Evolutionary conservation across 2,113 vertebrate genomes (phyloP).

Genomic region (Xenopus borealis): DNA sequence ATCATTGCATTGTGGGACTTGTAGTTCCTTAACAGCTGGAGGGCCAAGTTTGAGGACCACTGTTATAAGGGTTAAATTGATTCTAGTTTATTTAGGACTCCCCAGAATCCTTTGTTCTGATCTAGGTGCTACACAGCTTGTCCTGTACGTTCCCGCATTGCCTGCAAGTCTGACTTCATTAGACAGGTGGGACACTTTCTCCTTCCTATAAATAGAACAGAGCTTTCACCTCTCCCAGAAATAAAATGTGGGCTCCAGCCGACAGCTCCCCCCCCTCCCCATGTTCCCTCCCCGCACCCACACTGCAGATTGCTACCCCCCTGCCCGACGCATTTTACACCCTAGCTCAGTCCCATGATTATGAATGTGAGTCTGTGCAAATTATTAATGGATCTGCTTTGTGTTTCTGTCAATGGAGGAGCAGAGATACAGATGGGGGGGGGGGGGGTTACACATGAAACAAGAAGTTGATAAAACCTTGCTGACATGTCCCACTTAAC

Average conservation of each 20-base stretch:
- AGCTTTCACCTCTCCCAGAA: conserved; percentile 18
- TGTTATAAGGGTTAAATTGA: too few species aligned
- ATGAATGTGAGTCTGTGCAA: conserved; percentile 65
- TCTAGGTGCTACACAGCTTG: too few species aligned
- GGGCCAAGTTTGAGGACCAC: too few species aligned
- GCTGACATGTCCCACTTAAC: not conserved
- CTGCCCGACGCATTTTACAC: not conserved
- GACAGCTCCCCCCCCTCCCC: not conserved
- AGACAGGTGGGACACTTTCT: conserved; percentile 13
- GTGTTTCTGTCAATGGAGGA: conserved; percentile 75
- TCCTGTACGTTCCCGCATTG: not conserved
- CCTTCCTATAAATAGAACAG: conserved; percentile 20
- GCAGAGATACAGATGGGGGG: conserved; percentile 43
- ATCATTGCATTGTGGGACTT: too few species aligned
- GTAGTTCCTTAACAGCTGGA: too few species aligned
- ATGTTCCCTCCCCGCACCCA: not conserved
- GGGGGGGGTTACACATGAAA: conserved; percentile 59
- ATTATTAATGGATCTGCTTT: conserved; percentile 64
- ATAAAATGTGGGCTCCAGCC: not conserved
- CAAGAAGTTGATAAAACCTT: conserved; percentile 44
- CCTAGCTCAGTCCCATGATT: conserved; percentile 56
- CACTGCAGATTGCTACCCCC: not conserved
- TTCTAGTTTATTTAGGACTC: too few species aligned
- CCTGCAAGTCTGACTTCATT: not conserved
- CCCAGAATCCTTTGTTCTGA: too few species aligned